Base-by-base conservation (phyloP, 1,140 invertebrate species). In the Alviniconcha marisindica region DNA sequence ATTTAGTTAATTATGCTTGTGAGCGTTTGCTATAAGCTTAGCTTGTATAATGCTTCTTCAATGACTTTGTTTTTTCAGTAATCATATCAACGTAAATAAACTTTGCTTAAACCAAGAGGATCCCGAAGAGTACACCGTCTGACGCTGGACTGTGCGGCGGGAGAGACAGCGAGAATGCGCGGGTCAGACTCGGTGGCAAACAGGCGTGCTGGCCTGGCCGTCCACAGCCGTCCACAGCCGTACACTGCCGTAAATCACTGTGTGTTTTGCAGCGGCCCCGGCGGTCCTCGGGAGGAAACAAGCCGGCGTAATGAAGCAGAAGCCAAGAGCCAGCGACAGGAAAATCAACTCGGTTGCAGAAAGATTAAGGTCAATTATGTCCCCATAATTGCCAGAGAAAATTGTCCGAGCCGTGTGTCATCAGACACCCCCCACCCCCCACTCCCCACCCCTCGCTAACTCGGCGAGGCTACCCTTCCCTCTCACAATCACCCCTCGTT, bases 321-420 rank as follows among this genome's bases (percentile, higher is more conserved):
- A 40, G 33, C 15, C 31, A 40, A 40, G 69, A 40, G 69, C 33
- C 69, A 33, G 14, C 33, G 69, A 60, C 56, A 40, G 63, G 69
- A 40, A 18, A 14, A 24, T 24, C 33, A 71, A 21, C 38, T 38
- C 28, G 36, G 31, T 24, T 21, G 69, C 69, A 71, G 69, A 71
- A 71, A 71, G 69, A 71, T 71, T 71, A 71, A 71, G 69, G 69
- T 71, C 69, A 71, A 71, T 71, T 71, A 71, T 71, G 69, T 71
- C 69, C 69, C 69, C 36, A 33, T 71, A 71, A 71, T 40, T 71
- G 69, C 69, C 14, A 2, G 66, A 40, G 36, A 71, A 71, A 71
- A 71, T 71, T 71, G 69, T 33, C 69, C 69, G 7, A 12, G 69
- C 69, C 40, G 33, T 71, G 31, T 71, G 69, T 71, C 69, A 71